Base-by-base conservation (phyloP, 2,797 vertebrate species). In the Chelmon rostratus region DNA sequence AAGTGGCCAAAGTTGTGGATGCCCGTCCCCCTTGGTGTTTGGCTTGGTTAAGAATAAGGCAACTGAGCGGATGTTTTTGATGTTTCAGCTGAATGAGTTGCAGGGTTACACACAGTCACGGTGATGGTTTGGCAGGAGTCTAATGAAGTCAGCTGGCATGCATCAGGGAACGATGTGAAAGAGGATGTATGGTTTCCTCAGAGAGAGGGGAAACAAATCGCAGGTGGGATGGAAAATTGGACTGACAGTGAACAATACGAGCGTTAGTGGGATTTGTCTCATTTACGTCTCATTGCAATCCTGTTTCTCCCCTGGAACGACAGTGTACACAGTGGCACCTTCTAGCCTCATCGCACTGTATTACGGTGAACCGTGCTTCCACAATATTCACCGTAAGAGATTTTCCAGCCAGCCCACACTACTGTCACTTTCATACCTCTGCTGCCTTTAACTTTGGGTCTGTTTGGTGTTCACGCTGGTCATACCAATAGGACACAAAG, bases 61-160 rank as follows among this genome's bases (percentile, higher is more conserved):
- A 86, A 78, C 67, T 59, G 49, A 86, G 75, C 25, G 6, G 88
- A 73, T 21, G 68, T 46, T 81, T 80, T 78, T 80, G 85, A 89
- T 23, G 67, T 85, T 86, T 90, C 85, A 82, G 72, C 21, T 73
- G 80, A 91, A 70, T 79, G 79, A 83, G 63, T 82, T 31, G 63
- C 78, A 70, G 83, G 81, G 85, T 72, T 76, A 50, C 65, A 81
- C 71, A 25, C n/a, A 77, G 71, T 86, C 82, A 59, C 68, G 72
- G 50, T 61, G 76, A 86, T 78, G 70, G 74, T 78, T 82, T 91
- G 72, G 57, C 83, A 76, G 71, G 25, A 79, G 68, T 35, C 69
- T 79, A 88, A 88, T 83, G 66, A 88, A 90, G 80, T 87, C 84
- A 81, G 81, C 63, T 82, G 71, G 65, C 82, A 64, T 73, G 75